Conservation (phyloP, 1,140 invertebrate genomes). For the Cherax quadricarinatus region DNA sequence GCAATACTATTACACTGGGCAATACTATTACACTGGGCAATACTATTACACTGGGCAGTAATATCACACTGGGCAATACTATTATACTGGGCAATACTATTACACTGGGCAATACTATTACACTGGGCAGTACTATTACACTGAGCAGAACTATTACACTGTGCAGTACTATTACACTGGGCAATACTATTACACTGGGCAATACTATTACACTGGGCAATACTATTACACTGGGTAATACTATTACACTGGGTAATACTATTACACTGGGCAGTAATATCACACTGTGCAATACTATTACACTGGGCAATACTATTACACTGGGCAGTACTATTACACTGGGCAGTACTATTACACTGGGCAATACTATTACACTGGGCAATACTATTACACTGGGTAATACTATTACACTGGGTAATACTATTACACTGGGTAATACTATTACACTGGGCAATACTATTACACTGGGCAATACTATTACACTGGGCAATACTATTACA, state of each 20-base stretch:
- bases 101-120: not conserved
- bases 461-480: not conserved
- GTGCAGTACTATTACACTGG: not conserved
- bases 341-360: not conserved
- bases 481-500: no score
- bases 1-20: not conserved
- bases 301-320: not conserved
- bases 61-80: not conserved
- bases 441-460: not conserved
- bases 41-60: not conserved
- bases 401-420: not conserved
- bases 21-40: not conserved
- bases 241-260: not conserved
- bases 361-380: not conserved
- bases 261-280: not conserved
- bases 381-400: not conserved
- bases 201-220: not conserved
- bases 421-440: not conserved
- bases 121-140: not conserved
- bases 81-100: not conserved
- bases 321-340: not conserved
- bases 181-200: not conserved
- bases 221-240: not conserved
- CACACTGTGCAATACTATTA: not conserved
- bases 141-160: not conserved